Base-by-base conservation (phyloP, 2,797 vertebrate genomes). In the Chloroceryle inda region DNA sequence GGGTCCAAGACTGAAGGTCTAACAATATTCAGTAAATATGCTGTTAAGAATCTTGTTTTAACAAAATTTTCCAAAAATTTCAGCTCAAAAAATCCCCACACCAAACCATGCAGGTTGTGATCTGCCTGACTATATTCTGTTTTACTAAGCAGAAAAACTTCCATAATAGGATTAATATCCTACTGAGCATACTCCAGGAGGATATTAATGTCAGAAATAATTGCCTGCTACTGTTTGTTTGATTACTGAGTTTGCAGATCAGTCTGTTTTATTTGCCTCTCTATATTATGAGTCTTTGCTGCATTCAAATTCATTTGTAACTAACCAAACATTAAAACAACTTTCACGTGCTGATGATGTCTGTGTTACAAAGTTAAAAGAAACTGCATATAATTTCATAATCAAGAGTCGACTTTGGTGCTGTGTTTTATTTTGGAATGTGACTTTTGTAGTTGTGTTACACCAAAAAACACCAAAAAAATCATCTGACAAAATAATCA, bases 311-410 rank as follows among this genome's bases (percentile, higher is more conserved):
- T 86, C 14, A 81, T 71, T 84, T 72, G 26, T 38, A 74, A 83
- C 24, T 74, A 89, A 69, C 13, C 23, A 85, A 89, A 80, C n/a
- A 44, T 22, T 40, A 61, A 53, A 94, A 66, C 8, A 87, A 53
- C 37, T 75, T 91, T 42, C 55, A 73, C 21, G 29, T 47, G 24
- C 4, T 56, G 85, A 13, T 79, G 18, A 68, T 79, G 40, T 31
- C 27, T 13, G 1, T 33, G 26, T 40, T 63, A 88, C 37, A 52
- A 67, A 59, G 22, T 47, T 77, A 81, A 88, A 92, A 77, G 38
- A 55, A 84, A 63, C 20, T 38, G 44, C 24, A 47, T 31, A 21
- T 58, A 11, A 84, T 47, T 93, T 83, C 40, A 85, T 35, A 80
- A 86, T 55, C 53, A 24, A 85, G 37, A 20, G 74, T 4, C 56